phyloP scores from a whole-genome alignment of 2,888 invertebrate species.

The Phaedon cochleariae region DNA sequence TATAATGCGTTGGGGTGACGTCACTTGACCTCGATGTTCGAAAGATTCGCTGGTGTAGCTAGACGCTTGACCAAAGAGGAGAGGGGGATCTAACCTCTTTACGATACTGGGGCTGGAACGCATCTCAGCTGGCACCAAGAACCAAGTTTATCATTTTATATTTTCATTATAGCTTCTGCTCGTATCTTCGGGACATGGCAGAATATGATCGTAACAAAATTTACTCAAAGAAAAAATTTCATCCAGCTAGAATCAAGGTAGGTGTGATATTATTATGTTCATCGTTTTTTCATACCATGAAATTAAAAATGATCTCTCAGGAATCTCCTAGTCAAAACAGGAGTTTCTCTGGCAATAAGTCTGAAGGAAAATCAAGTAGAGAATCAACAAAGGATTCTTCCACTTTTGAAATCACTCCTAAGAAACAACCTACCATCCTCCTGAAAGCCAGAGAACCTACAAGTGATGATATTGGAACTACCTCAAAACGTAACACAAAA shows the following conservation, averaged over 20 bases:
- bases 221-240: slow-evolving; percentile 65
- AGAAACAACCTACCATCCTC: slow-evolving; percentile 72
- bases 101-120: no score
- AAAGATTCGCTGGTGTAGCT: no score
- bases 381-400: slow-evolving; percentile 37
- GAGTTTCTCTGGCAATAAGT: slow-evolving; percentile 47
- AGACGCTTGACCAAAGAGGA: no score
- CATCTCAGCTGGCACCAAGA: no score
- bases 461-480: slow-evolving; percentile 68
- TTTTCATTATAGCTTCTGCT: no score
- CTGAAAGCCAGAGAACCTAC: slow-evolving; percentile 72
- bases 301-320: slow-evolving; percentile 13
- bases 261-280: background rate
- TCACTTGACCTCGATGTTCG: no score
- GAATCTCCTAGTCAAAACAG: slow-evolving; percentile 35
- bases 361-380: slow-evolving; percentile 31
- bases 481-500: slow-evolving; percentile 66
- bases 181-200: no score
- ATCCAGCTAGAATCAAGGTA: slow-evolving; percentile 34
- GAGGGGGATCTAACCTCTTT: no score
- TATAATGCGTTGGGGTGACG: no score
- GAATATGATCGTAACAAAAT: slow-evolving; percentile 56
- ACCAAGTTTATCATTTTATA: no score
- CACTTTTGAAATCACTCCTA: slow-evolving; percentile 23
- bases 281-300: background rate